Percentiles rank a stretch among this genome's conserved stretches.
Conservation (phyloP, 1,140 invertebrate genomes). For the Drosophila novamexicana region DNA sequence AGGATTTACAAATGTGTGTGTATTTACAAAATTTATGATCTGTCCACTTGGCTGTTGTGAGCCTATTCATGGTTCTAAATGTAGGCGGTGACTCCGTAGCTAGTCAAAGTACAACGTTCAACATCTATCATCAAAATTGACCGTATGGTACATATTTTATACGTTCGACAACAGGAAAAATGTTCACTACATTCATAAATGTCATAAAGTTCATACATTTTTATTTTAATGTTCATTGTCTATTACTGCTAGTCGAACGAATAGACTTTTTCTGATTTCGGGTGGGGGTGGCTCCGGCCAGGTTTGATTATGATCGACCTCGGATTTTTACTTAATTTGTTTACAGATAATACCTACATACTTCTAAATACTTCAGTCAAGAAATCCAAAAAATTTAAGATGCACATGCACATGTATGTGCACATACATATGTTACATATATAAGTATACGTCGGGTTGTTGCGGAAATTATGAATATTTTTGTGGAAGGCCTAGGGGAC, state of each 20-base stretch:
- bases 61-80: conserved; percentile 20
- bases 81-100: conserved; percentile 11
- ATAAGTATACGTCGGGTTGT: not conserved
- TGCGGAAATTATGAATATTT: conserved; percentile 5
- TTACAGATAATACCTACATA: not conserved
- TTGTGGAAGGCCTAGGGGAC: not conserved
- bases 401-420: not conserved
- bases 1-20: conserved; percentile 6
- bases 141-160: conserved; percentile 61
- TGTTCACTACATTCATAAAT: conserved; percentile 64
- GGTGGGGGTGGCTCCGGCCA: not conserved
- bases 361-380: not conserved
- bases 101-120: conserved; percentile 7
- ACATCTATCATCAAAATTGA: conserved; percentile 58
- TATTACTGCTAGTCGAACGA: conserved; percentile 13
- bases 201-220: conserved; percentile 68
- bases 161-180: conserved; percentile 43
- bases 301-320: not conserved
- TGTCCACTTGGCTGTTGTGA: conserved; percentile 24
- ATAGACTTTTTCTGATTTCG: not conserved
- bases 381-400: not conserved
- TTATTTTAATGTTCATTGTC: conserved; percentile 51
- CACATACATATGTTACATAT: not conserved
- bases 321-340: not conserved
- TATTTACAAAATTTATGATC: conserved; percentile 37